Conservation (phyloP, 2,797 vertebrate genomes). For the Hemitrygon akajei region DNA sequence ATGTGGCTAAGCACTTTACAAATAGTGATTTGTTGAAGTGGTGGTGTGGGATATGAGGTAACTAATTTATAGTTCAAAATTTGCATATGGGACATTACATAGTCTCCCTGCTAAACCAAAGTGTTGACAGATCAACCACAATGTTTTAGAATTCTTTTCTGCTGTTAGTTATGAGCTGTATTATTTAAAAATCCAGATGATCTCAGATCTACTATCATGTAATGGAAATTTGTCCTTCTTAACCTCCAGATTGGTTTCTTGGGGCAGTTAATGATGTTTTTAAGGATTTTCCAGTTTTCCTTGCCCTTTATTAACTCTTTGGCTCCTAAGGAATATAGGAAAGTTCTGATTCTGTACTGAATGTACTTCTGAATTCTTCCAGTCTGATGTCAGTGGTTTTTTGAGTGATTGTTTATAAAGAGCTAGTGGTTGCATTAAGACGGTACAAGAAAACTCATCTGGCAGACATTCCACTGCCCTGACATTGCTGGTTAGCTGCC, state of each 20-base stretch:
- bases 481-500: too few species aligned
- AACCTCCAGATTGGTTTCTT: neutral
- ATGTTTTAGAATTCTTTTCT: neutral
- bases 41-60: neutral
- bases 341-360: neutral
- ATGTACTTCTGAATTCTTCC: neutral
- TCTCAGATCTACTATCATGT: neutral
- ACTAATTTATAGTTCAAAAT: neutral
- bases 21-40: neutral
- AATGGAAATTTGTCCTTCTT: neutral
- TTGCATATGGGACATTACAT: neutral
- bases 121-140: neutral
- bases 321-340: neutral
- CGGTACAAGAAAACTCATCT: neutral
- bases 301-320: neutral
- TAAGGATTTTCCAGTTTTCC: neutral
- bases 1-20: neutral
- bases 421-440: neutral
- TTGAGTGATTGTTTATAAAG: neutral
- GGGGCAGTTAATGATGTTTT: neutral
- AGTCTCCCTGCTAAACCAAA: neutral
- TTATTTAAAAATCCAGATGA: neutral
- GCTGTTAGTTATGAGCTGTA: neutral
- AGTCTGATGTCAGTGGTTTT: neutral
- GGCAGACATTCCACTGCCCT: too few species aligned